Evolutionary conservation across 2,797 vertebrate genomes (phyloP).

Genomic region (Telmatherina bonti): DNA sequence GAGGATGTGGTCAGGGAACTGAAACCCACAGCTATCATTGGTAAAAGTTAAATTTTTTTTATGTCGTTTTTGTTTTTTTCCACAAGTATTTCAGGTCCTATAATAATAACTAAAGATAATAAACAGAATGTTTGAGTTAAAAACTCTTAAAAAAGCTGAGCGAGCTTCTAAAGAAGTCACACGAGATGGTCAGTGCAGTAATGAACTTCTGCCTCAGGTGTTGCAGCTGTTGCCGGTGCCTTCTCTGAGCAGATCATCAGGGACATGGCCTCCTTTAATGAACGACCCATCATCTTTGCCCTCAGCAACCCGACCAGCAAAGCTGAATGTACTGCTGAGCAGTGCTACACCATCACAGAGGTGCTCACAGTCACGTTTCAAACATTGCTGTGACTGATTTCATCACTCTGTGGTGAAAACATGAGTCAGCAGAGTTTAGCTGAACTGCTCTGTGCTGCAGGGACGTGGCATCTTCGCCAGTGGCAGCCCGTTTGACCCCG

Average conservation of each 20-base stretch:
- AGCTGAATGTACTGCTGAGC: slow-evolving; percentile 97
- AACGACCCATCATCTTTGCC: slow-evolving; percentile 94
- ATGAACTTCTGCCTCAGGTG: slow-evolving; percentile 81
- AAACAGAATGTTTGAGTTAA: neutral
- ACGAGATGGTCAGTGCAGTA: neutral
- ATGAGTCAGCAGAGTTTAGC: neutral
- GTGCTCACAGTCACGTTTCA: slow-evolving; percentile 68
- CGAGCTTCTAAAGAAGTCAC: neutral
- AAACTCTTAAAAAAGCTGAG: neutral
- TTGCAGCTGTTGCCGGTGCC: slow-evolving; percentile 92
- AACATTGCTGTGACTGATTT: neutral
- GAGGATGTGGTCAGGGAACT: slow-evolving; percentile 89
- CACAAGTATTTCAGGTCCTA: neutral
- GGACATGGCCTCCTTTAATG: slow-evolving; percentile 92
- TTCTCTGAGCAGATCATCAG: slow-evolving; percentile 92
- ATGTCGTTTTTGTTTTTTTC: neutral
- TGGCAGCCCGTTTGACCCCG: slow-evolving; percentile 94
- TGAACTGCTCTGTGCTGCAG: slow-evolving; percentile 69
- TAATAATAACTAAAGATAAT: neutral
- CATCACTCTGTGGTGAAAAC: neutral
- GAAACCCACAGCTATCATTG: slow-evolving; percentile 94
- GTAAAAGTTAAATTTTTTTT: slow-evolving; percentile 71
- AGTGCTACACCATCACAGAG: slow-evolving; percentile 93
- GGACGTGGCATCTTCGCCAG: slow-evolving; percentile 95
- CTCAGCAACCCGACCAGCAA: slow-evolving; percentile 99